Evolutionary conservation across 2,888 invertebrate genomes (phyloP).

Genomic region (Drosophila antonietae): DNA sequence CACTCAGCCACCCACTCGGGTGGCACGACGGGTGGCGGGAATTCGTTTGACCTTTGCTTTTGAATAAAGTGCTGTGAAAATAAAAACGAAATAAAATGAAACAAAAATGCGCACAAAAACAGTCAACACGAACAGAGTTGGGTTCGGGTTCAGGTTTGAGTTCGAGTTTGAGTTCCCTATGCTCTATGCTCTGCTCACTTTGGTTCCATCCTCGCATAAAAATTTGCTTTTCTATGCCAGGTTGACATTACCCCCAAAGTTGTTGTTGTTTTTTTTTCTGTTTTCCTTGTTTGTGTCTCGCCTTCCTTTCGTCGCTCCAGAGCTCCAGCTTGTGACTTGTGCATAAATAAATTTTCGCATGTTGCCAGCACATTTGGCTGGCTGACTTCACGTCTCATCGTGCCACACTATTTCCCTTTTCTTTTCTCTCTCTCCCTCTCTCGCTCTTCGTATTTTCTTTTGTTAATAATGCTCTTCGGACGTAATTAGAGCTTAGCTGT

Average conservation of each 20-base stretch:
- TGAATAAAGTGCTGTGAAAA: constrained; percentile 54
- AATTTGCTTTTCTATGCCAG: constrained; percentile 13
- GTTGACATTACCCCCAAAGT: constrained; percentile 29
- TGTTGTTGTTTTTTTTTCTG: constrained; percentile 14
- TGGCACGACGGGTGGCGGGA: constrained; percentile 20
- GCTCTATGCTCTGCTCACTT: not conserved
- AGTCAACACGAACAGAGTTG: constrained; percentile 39
- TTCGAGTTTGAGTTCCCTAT: not conserved
- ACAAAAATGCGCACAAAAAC: constrained; percentile 29
- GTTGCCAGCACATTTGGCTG: constrained; percentile 64
- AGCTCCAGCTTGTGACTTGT: constrained; percentile 36
- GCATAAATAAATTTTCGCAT: constrained; percentile 69
- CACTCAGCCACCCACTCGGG: constrained; percentile 12
- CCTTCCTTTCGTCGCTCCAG: constrained; percentile 17
- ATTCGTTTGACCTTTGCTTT: constrained; percentile 61
- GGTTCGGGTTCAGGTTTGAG: not conserved
- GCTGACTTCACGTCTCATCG: constrained; percentile 35
- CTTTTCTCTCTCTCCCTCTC: not conserved
- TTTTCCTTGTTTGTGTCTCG: constrained; percentile 1
- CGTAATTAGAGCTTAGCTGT: constrained; percentile 62
- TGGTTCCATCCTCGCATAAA: constrained; percentile 8
- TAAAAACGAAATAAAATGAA: constrained; percentile 19
- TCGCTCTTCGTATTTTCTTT: not conserved
- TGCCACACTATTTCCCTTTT: constrained; percentile 13
- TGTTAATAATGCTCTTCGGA: constrained; percentile 59